Evolutionary conservation across 2,888 invertebrate genomes (phyloP), one percentile per base, ranked within the genome.

Genomic region (Dioctria rufipes): DNA sequence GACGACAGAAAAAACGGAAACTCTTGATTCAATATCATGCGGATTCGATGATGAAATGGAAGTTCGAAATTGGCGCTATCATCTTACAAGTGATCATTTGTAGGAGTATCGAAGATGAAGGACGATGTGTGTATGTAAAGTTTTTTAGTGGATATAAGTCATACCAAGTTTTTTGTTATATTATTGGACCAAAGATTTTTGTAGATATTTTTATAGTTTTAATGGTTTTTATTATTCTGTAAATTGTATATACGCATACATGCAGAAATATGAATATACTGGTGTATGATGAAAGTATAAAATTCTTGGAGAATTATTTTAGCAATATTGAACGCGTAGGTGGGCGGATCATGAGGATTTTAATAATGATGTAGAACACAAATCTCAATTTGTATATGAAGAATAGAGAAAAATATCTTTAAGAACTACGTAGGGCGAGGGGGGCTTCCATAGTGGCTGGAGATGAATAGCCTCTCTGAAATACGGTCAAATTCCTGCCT

Each of bases 41-140:
- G 60, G 67, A 63, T 81, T 81, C 40, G 61, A 80, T n/a, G 60
- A 69, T n/a, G 60, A 61, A 83, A 80, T 86, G 85, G 88, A 86
- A 85, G 85, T 89, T 85, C 88, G 86, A 85, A 89, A 89, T 86
- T 89, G 89, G 89, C 87, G 88, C 84, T 89, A 89, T 85, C 89
- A 89, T 84, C 84, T 89, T 81, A 89, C 89, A 81, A 88, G 88
- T 86, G 87, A 89, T 84, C 87, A 88, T 83, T 86, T 89, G 81
- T 89, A 85, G 85, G 9, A 25, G 40, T 25, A 13, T 8, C 11
- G 9, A 25, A 61, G 37, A 5, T 61, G 51, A 49, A 49, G 8
- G 8, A 9, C 51, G 51, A 49, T 2, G 25, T 25, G 25, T 25
- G 25, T 25, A 25, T 25, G 25, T 54, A 8, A 3, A 54, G 4